Evolutionary conservation across 2,113 vertebrate genomes (phyloP), one percentile per base, ranked within the genome.

Genomic region (Melanerpes aurifrons): DNA sequence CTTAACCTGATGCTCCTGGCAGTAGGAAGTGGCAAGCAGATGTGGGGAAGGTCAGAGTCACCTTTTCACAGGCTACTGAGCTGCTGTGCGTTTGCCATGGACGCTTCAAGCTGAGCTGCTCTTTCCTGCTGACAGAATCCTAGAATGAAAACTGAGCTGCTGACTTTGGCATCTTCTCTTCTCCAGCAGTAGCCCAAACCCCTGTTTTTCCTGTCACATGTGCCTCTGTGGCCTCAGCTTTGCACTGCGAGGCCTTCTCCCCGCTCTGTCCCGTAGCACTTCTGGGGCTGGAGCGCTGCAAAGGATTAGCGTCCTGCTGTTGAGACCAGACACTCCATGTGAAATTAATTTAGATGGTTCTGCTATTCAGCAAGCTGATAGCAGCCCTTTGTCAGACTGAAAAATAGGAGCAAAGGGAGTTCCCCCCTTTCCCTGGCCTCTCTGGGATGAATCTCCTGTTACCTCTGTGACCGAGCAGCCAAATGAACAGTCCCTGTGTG

Each of bases 291-390:
- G 53, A 80, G 72, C 35, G 40, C 79, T 92, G 75, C 16, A 7
- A 20, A 24, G 57, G 89, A 87, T 94, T 89, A 94, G 56, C 86
- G 32, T 89, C 84, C 81, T 67, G 43, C 86, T 88, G 90, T 70
- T 85, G 63, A 85, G 86, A 93, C 61, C 81, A 92, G 89, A 72
- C 26, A 5, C 62, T 66, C 89, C 86, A 76, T 88, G 31, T 93
- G 86, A 93, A 93, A 92, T 87, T 79, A 89, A 96, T 96, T 96
- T 93, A 79, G 43, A 71, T 89, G 81, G 35, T 82, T 94, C 84
- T 94, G 82, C 75, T 93, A 2, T 71, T 89, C 68, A 63, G 21
- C 56, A 80, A 79, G 84, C 87, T 89, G 82, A 57, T 90, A 91
- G 13, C 92, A 92, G 64, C 80, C 53, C 29, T 82, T 47, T 91